Base-by-base conservation (phyloP, 2,888 invertebrate genomes). In the Caenorhabditis sinica region DNA sequence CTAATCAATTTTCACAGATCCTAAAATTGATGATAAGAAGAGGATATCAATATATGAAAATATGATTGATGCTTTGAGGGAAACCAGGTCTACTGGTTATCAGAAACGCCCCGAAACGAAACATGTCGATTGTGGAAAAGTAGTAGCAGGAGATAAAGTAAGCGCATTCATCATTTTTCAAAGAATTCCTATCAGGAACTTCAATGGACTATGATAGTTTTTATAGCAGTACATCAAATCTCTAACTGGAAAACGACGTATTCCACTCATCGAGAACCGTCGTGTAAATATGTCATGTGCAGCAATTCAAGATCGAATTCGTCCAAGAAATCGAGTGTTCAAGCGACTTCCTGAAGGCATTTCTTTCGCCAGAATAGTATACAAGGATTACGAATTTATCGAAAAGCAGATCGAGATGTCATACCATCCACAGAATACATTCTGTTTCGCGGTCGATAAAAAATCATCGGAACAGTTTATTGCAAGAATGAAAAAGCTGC, bases 281-380 rank as follows among this genome's bases (percentile, higher is more conserved):
- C n/a, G 11, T 9, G 40, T 71, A n/a, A 58, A 60, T 30, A 71
- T 58, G 56, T 58, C 71, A 11, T 71, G 71, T 17, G 13, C 53
- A 8, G 61, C 49, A n/a, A 49, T 74, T 25, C 49, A 23, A 20
- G 1, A 43, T 15, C 43, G 73, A 61, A 49, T 73, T 17, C 25
- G 23, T 20, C 28, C 74, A 8, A 20, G 28, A 0, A 28, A 23
- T 36, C 30, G 15, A n/a, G 36, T 6, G 8, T 61, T 36, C 9
- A 28, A 28, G 11, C 33, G 17, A 2, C 17, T 63, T 33, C 25
- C 53, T 65, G 58, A 45, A 13, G 72, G 76, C 9, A 36, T 80
- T 8, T 79, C 83, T 3, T 83, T 83, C n/a, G 83, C 83, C 0
- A 56, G 83, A 68, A 72, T 83, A 17, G 83, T 83, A 11, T 83